Evolutionary conservation across 2,797 vertebrate genomes (phyloP), one percentile per base, ranked within the genome.

Genomic region (Myripristis murdjan): DNA sequence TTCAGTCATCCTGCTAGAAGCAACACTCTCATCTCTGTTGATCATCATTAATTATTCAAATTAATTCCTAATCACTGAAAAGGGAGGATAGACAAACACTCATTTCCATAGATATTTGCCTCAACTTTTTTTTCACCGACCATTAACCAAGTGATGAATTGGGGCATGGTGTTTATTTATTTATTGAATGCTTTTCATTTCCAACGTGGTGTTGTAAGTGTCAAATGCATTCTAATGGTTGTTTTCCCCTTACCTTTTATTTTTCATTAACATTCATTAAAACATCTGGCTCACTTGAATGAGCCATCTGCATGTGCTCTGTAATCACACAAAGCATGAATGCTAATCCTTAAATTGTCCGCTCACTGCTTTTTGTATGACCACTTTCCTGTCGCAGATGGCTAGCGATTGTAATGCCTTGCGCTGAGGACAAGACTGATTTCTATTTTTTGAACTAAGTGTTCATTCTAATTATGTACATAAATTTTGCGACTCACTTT

Each of bases 221-320:
- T 94, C 91, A 93, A 91, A 91, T 48, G 53, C 85, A 90, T 91
- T 88, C 84, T 93, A 92, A 94, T 92, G 85, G 85, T 76, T 93
- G 92, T 93, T 91, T 93, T 83, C 91, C 87, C 84, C 70, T 89
- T 83, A 93, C 93, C 90, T 94, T 94, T 94, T 90, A 90, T 91
- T 94, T 94, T 93, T 89, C 91, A 94, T 95, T 94, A 94, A 91
- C 92, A 95, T 94, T 94, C 92, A 94, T 95, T 93, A 91, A 93
- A 95, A 95, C 94, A 95, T 94, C 94, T 95, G 94, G 91, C 90
- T 91, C 87, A 84, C 87, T 91, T 83, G 86, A 94, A 90, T 86
- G 87, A 90, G 87, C 91, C 94, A 93, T 94, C 93, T 94, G 94
- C 86, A 84, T 71, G 83, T 62, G 86, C 84, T 70, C 77, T n/a